phyloP scores from a whole-genome alignment of 2,888 invertebrate genomes.

The Linyphia triangularis region DNA sequence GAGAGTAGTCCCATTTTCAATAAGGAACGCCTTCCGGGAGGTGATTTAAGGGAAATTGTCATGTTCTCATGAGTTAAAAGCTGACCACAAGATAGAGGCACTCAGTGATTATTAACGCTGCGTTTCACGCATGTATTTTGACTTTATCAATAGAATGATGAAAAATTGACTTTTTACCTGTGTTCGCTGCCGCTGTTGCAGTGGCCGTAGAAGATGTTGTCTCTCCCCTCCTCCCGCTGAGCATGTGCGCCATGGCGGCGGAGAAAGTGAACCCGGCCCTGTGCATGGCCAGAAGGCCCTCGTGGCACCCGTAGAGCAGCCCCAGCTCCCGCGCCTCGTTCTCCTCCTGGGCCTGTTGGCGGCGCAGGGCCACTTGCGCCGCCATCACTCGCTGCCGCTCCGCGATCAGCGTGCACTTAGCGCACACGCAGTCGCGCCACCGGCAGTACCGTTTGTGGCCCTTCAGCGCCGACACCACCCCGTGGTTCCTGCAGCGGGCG shows the following conservation, averaged over 20 bases:
- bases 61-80: too few species aligned
- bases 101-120: neutral
- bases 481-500: conserved; percentile 97
- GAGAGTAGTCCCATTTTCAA: too few species aligned
- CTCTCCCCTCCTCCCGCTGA: conserved; percentile 31
- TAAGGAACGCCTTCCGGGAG: too few species aligned
- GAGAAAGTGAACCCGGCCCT: conserved; percentile 77
- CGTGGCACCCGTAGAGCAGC: conserved; percentile 87
- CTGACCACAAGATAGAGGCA: too few species aligned
- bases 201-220: neutral
- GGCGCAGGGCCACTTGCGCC: conserved; percentile 87
- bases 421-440: conserved; percentile 98
- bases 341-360: conserved; percentile 91
- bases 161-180: conserved; percentile 3
- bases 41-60: too few species aligned
- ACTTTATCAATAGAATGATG: neutral
- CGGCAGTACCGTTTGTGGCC: conserved; percentile 90
- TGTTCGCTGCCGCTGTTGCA: neutral
- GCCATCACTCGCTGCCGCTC: conserved; percentile 99
- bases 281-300: conserved; percentile 77
- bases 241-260: conserved; percentile 77
- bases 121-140: too few species aligned
- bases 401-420: conserved; percentile 98
- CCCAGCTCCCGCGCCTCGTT: conserved; percentile 97
- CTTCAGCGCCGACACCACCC: conserved; percentile 93